phyloP scores from a whole-genome alignment of 2,888 invertebrate genomes.

The Crioceris asparagi region DNA sequence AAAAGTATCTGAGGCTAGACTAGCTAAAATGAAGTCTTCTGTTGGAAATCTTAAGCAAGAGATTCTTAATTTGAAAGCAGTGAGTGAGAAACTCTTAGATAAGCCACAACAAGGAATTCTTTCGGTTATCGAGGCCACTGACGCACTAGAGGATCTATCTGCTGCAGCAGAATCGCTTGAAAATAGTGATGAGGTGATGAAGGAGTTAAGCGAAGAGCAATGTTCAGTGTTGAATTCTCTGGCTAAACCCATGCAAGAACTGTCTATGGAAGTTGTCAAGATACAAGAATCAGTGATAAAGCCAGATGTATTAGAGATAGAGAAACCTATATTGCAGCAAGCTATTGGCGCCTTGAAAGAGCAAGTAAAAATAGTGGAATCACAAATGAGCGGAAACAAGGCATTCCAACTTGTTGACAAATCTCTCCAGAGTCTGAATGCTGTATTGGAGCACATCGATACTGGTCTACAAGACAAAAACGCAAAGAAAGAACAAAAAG shows the following conservation, averaged over 20 bases:
- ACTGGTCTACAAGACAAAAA: no score
- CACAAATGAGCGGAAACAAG: not conserved
- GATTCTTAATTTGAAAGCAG: no score
- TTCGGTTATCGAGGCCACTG: conserved; percentile 12
- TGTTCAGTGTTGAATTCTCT: not conserved
- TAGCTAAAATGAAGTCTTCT: conserved; percentile 7
- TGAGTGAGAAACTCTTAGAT: conserved; percentile 4
- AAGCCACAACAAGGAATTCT: conserved; percentile 13
- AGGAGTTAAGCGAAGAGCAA: conserved; percentile 2
- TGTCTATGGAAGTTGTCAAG: not conserved
- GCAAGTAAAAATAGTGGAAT: conserved; percentile 1
- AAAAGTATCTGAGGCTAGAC: no score
- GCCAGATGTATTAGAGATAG: conserved; percentile 8
- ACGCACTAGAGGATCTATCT: conserved; percentile 5
- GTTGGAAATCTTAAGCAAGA: conserved; percentile 9
- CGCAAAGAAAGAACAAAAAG: no score
- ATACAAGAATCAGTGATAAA: not conserved
- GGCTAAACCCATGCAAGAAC: not conserved
- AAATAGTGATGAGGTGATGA: conserved; percentile 6
- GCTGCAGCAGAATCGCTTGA: conserved; percentile 4
- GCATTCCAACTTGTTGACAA: not conserved
- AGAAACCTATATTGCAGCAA: conserved; percentile 9
- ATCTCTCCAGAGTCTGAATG: not conserved
- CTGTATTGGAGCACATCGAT: not conserved
- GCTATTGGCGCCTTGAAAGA: conserved; percentile 7